These are phyloP conservation scores for Leptonema lineaticorne DNA, from an alignment of 1,140 invertebrate genomes.

Conservation along the genomic window DNA sequence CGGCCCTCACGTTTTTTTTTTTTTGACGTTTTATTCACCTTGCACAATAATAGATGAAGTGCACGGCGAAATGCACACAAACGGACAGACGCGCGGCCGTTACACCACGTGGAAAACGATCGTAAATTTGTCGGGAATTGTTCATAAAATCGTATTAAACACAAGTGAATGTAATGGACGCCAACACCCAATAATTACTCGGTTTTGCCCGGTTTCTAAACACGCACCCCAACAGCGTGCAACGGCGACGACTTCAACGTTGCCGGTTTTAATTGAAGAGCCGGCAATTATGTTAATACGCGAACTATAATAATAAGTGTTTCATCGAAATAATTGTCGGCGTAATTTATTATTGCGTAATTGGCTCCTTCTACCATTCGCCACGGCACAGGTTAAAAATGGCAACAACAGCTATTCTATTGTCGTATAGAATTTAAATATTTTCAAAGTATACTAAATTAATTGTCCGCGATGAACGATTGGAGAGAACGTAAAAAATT, in stretches of 20 bases:
- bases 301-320: conserved; percentile 33
- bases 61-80: neutral
- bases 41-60: too few species aligned
- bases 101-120: neutral
- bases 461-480: neutral
- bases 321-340: conserved; percentile 26
- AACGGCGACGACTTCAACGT: neutral
- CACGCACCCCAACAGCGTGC: conserved; percentile 4
- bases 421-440: too few species aligned
- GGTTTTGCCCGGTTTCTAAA: conserved; percentile 16
- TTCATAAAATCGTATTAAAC: conserved; percentile 31
- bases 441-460: too few species aligned
- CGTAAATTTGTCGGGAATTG: conserved; percentile 28
- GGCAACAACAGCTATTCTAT: too few species aligned
- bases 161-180: conserved; percentile 29
- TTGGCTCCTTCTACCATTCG: conserved; percentile 6
- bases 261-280: conserved; percentile 22
- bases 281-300: conserved; percentile 34
- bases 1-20: neutral
- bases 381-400: neutral
- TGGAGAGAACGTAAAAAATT: neutral
- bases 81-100: too few species aligned
- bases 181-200: conserved; percentile 33
- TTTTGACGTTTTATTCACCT: too few species aligned
- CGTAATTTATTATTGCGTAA: conserved; percentile 33